Base-by-base conservation (phyloP, 1,140 invertebrate genomes). In the Drosophila subpulchrella region DNA sequence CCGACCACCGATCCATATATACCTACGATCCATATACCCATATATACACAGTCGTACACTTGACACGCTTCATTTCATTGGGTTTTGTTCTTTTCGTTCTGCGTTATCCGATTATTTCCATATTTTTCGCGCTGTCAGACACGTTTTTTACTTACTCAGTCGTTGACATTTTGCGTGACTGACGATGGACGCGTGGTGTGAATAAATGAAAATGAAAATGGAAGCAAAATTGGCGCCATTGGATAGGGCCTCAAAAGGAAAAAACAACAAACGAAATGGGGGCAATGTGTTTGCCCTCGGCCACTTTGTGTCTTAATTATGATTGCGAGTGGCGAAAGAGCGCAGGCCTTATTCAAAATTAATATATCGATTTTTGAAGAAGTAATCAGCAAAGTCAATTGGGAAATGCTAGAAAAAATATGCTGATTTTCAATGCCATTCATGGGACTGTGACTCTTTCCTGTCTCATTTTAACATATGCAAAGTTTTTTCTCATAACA, bases 181-280 rank as follows among this genome's bases (percentile, higher is more conserved):
- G 85, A 79, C 85, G 85, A 90, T 89, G 75, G 85, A 83, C 63
- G 81, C 75, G 81, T 90, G 85, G 81, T 85, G 86, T 74, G 86
- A 90, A 90, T 90, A 90, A 90, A 90, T 90, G 84, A 89, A 90
- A 90, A 90, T 90, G 84, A 89, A 81, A 88, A 86, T 88, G 84
- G 54, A 50, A 58, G 30, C 67, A 30, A 77, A 88, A 80, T 86
- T 89, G 84, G 67, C 53, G 72, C 84, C 71, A 62, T 60, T 73
- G 85, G 66, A 76, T 75, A 75, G 39, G 36, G 50, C 48, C 66
- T 57, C 41, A 46, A 20, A 83, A 63, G 27, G 27, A 27, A 2
- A 34, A 34, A 10, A 34, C 7, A 34, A 34, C 7, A 34, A 34
- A 34, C 6, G 1, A 34, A 34, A 2, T 60, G 42, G 56, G 82